Conservation (phyloP, 1,140 invertebrate genomes). For the Heliconius hermathena region DNA sequence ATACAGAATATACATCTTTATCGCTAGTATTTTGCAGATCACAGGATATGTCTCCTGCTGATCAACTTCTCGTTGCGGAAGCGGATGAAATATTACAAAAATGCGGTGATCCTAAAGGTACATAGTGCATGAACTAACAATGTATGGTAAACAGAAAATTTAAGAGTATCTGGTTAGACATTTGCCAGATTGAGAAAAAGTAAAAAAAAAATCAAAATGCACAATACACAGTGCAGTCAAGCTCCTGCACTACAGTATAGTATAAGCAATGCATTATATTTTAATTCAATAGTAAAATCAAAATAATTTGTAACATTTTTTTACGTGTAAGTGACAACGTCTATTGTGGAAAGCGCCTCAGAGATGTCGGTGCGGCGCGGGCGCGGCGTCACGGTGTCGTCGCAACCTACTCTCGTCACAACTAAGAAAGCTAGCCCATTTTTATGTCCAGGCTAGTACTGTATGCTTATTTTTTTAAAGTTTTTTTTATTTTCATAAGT, state of each 20-base stretch:
- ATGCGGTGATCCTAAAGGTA: conserved; percentile 62
- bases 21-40: conserved; percentile 37
- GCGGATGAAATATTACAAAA: conserved; percentile 73
- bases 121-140: background rate
- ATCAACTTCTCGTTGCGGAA: conserved; percentile 62
- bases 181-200: too few species aligned
- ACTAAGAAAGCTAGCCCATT: conserved; percentile 52
- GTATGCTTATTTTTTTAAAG: background rate
- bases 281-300: too few species aligned
- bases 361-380: conserved; percentile 49
- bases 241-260: background rate
- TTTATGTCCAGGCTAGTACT: conserved; percentile 54
- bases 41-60: conserved; percentile 58
- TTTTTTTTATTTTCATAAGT: background rate
- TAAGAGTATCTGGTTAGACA: too few species aligned
- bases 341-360: conserved; percentile 39
- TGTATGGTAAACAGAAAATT: too few species aligned
- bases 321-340: conserved; percentile 16
- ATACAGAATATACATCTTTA: too few species aligned
- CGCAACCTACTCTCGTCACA: conserved; percentile 41
- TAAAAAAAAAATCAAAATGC: too few species aligned
- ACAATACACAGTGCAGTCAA: background rate
- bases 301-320: background rate
- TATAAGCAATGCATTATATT: too few species aligned
- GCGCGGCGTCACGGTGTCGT: conserved; percentile 63